Conservation (phyloP, 2,797 vertebrate species). For the Lagothrix lagotricha region DNA sequence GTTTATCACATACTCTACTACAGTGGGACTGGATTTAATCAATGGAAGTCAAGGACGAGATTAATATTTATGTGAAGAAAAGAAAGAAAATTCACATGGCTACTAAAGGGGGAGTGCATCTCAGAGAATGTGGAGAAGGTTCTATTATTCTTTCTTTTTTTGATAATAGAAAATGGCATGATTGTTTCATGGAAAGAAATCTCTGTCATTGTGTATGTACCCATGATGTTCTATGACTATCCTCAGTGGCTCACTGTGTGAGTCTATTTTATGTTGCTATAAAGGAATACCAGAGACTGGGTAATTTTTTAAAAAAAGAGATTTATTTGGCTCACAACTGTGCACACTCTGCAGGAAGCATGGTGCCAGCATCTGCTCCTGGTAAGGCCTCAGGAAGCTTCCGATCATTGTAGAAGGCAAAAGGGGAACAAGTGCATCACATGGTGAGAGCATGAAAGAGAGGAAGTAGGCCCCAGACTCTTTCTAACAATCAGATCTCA, state of each 20-base stretch:
- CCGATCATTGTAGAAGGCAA: not conserved
- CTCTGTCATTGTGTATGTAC: not conserved
- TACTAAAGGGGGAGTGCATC: not conserved
- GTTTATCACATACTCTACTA: not conserved
- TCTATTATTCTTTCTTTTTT: not conserved
- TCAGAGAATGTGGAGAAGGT: not conserved
- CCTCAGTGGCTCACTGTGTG: not conserved
- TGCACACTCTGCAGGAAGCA: not conserved
- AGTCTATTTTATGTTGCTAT: not conserved
- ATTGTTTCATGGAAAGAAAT: not conserved
- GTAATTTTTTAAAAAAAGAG: not conserved
- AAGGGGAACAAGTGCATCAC: not conserved
- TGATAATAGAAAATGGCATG: not conserved
- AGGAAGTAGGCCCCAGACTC: not conserved
- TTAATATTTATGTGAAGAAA: not conserved
- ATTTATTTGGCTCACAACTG: not conserved
- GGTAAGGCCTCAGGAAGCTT: not conserved
- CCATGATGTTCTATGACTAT: not conserved
- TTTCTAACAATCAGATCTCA: not conserved
- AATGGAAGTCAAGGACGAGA: not conserved
- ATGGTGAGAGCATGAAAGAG: not conserved
- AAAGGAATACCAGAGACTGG: not conserved
- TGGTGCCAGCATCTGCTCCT: not conserved
- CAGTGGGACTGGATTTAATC: not conserved
- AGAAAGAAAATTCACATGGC: not conserved